phyloP scores from a whole-genome alignment of 2,797 vertebrate species.

The Rousettus madagascariensis region DNA sequence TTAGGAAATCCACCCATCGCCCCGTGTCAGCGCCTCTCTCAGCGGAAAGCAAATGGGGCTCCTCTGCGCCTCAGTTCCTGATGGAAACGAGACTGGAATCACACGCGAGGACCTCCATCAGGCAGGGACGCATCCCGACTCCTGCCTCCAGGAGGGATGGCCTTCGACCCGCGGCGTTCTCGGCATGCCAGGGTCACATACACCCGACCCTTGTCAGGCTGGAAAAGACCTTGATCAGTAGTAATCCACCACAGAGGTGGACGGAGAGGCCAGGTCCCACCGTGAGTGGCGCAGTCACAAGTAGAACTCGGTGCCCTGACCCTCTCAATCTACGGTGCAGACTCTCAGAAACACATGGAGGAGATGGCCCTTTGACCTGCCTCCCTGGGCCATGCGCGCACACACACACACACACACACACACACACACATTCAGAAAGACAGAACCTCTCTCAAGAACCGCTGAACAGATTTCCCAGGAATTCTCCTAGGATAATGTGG shows the following conservation, averaged over 20 bases:
- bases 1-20: background rate
- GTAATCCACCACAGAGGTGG: background rate
- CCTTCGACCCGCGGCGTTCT: background rate
- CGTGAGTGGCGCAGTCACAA: rapidly evolving
- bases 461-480: background rate
- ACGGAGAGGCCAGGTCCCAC: rapidly evolving
- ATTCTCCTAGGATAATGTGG: background rate
- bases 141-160: background rate
- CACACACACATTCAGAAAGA: background rate
- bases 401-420: background rate
- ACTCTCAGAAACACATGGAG: background rate
- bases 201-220: background rate
- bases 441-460: background rate
- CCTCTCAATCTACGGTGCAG: background rate
- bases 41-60: background rate
- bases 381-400: background rate
- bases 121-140: too few species aligned
- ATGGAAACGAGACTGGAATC: background rate
- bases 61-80: background rate
- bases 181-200: background rate
- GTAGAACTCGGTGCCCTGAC: background rate
- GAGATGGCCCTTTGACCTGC: background rate
- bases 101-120: too few species aligned
- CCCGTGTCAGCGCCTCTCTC: background rate
- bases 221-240: background rate